These are phyloP conservation scores for Dryoscopus gambensis DNA, from an alignment of 2,113 vertebrate species.

Conservation along the genomic window DNA sequence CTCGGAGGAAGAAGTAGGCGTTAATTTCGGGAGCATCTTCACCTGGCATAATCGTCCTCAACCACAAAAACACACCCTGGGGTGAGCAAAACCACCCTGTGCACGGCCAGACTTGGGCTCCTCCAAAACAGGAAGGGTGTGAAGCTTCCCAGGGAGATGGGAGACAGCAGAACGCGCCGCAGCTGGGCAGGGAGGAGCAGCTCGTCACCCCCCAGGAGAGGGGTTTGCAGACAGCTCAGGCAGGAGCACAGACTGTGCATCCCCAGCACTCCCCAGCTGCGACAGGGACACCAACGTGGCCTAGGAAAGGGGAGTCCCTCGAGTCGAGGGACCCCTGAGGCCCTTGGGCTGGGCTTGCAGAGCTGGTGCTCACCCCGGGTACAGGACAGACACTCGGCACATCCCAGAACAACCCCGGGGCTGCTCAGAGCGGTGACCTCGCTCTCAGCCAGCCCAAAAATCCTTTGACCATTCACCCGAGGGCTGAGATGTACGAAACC, in stretches of 20 bases:
- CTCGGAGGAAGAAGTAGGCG: constrained; percentile 20
- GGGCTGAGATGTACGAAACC: neutral
- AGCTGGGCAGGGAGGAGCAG: neutral
- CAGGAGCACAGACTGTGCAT: neutral
- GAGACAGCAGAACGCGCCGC: neutral
- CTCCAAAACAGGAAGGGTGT: neutral
- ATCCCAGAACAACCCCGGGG: neutral
- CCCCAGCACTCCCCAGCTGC: neutral
- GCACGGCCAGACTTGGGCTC: neutral
- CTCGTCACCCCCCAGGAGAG: neutral
- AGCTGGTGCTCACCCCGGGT: neutral
- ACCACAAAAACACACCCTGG: neutral
- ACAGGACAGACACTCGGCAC: neutral
- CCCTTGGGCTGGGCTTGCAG: neutral
- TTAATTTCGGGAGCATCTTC: neutral
- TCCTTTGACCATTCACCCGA: neutral
- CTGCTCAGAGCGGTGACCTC: neutral
- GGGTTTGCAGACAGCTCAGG: neutral
- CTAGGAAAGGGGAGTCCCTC: neutral
- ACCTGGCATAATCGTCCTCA: neutral
- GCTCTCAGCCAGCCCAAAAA: neutral
- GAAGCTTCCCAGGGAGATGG: neutral
- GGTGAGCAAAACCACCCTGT: neutral
- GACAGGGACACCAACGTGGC: neutral
- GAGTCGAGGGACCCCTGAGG: neutral